These are phyloP conservation scores for Megamerina dolium DNA, from an alignment of 2,888 invertebrate species.

Conservation along the genomic window DNA sequence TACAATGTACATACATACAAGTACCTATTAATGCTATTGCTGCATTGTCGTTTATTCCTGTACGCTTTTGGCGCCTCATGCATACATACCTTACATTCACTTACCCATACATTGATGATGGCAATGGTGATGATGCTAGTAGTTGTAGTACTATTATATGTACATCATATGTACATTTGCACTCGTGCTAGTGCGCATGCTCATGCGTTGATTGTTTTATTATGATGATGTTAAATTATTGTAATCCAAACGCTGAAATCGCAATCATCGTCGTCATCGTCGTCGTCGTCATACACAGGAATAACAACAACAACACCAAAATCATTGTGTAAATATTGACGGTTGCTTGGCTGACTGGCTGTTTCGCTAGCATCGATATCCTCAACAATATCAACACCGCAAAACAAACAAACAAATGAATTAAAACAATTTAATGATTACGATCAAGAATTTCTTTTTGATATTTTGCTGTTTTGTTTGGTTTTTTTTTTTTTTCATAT, in stretches of 20 bases:
- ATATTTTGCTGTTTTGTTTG: slow-evolving; percentile 5
- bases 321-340: slow-evolving; percentile 20
- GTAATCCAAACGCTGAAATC: slow-evolving; percentile 39
- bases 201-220: slow-evolving; percentile 46
- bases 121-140: not conserved
- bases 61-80: too few relatives aligned
- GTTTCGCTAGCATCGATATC: too few relatives aligned
- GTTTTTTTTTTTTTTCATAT: too few relatives aligned
- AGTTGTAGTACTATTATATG: not conserved
- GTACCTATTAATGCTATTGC: too few relatives aligned
- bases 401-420: slow-evolving; percentile 19
- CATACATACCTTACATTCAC: too few relatives aligned
- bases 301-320: too few relatives aligned
- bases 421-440: slow-evolving; percentile 25
- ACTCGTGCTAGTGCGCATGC: slow-evolving; percentile 28
- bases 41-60: too few relatives aligned
- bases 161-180: not conserved
- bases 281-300: slow-evolving; percentile 33
- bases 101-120: not conserved
- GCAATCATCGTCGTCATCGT: slow-evolving; percentile 24
- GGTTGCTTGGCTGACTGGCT: too few relatives aligned
- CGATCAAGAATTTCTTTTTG: slow-evolving; percentile 19
- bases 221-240: slow-evolving; percentile 48
- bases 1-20: too few relatives aligned
- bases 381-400: not conserved